Evolutionary conservation across 2,797 vertebrate species (phyloP), one percentile per base, ranked within the genome.

Genomic region (Lepidocolaptes lacrymiger): DNA sequence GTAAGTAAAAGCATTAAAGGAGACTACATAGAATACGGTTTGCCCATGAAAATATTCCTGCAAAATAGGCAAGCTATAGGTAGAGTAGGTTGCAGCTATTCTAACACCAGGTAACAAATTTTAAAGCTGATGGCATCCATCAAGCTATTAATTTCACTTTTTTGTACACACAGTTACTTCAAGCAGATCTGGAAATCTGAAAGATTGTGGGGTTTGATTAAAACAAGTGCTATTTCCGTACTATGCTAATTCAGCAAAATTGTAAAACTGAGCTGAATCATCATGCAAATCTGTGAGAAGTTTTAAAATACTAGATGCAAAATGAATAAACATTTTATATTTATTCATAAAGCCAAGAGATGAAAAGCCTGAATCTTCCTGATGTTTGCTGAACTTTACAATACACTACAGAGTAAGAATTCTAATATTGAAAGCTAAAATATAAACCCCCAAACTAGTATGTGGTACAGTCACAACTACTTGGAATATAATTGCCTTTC

Each of bases 101-200:
- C 22, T 88, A 88, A 58, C 49, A 88, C 18, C 81, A 86, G 56
- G 86, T 85, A 95, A 94, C 64, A 95, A 84, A 95, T 95, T 96
- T 96, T 59, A 97, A 92, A 94, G 69, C 41, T 58, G 67, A 94
- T 93, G 67, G 67, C 62, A 95, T 87, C 79, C 13, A 23, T 85
- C 44, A 72, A 94, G 73, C 63, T 93, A 86, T 67, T 96, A 6
- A 95, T 90, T 91, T 85, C 12, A 75, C 85, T 85, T 96, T 86
- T 95, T 89, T 94, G 16, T 39, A 39, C 62, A 22, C n/a, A 51
- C 41, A 27, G 72, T 62, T 84, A 43, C 67, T 96, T 93, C 80
- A 88, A 91, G 76, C 58, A 95, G 88, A 93, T 81, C 76, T 49
- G 54, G 43, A 92, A 94, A 94, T 93, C 14, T 91, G 73, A 72